Percentiles rank a stretch among this genome's conserved stretches.
Conservation (phyloP, 2,113 vertebrate species). For the Bombycilla garrulus region DNA sequence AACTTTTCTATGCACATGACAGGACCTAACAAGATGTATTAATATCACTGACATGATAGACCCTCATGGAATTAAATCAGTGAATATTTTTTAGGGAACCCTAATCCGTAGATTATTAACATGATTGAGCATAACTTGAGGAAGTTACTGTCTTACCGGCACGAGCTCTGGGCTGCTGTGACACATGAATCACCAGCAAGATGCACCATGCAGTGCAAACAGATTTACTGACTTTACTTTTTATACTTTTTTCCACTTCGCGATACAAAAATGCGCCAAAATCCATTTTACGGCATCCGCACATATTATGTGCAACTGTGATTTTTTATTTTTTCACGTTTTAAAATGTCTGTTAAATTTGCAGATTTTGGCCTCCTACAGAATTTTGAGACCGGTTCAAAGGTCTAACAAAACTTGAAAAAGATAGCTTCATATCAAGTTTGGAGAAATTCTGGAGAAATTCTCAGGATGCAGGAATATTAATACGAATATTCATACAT, state of each 20-base stretch:
- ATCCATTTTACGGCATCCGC: background rate
- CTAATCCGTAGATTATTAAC: slow-evolving; percentile 42
- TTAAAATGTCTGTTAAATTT: background rate
- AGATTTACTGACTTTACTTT: background rate
- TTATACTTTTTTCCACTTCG: background rate
- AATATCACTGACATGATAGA: background rate
- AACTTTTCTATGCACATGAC: background rate
- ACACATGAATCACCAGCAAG: background rate
- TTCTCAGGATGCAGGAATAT: background rate
- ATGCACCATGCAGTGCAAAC: background rate
- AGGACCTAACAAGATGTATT: background rate
- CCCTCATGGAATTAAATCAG: background rate
- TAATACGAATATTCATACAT: background rate
- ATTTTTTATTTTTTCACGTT: background rate
- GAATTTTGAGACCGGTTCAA: background rate
- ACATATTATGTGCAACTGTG: too few relatives aligned
- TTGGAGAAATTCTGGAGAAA: background rate
- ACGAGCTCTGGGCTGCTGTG: background rate
- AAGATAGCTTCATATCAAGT: background rate
- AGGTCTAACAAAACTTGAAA: background rate
- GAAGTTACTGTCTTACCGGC: background rate
- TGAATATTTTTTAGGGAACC: slow-evolving; percentile 24
- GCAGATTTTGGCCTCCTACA: background rate
- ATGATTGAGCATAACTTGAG: slow-evolving; percentile 17
- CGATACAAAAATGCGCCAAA: background rate